Conservation (phyloP, 2,797 vertebrate species). For the Chiloscyllium punctatum region DNA sequence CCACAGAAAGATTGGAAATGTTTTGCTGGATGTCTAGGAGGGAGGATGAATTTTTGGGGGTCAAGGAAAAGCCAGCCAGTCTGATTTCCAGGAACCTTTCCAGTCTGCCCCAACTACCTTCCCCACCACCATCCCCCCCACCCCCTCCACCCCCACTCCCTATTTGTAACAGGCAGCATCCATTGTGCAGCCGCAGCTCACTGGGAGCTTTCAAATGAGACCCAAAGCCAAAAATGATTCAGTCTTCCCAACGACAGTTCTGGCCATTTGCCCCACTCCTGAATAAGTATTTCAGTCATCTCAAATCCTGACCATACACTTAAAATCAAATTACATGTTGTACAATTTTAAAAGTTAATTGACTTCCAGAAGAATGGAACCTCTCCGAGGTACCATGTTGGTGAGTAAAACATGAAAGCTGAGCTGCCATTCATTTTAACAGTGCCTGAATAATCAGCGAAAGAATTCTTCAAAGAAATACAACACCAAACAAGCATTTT, state of each 20-base stretch:
- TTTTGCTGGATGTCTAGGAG: background rate
- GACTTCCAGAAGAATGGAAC: background rate
- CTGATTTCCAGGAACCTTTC: background rate
- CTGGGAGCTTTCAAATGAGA: background rate
- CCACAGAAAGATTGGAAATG: background rate
- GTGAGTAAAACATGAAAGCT: background rate
- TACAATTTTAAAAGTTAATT: background rate
- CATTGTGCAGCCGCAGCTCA: background rate
- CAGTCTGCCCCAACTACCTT: too few species aligned
- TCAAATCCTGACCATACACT: background rate
- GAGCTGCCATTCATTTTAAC: background rate
- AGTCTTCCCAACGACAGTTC: background rate
- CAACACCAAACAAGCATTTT: conserved; percentile 13
- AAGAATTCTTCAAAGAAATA: background rate
- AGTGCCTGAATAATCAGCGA: background rate
- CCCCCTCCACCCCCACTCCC: too few species aligned
- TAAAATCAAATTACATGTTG: background rate
- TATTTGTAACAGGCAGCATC: background rate
- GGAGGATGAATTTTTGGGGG: background rate
- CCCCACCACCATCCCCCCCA: too few species aligned
- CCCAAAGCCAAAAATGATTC: background rate
- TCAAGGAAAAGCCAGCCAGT: background rate
- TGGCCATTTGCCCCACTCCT: background rate
- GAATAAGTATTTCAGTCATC: background rate
- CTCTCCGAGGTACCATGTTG: background rate